Percentiles rank a stretch among this genome's conserved stretches.
phyloP scores from a whole-genome alignment of 2,797 vertebrate species.

The Neosalanx taihuensis region DNA sequence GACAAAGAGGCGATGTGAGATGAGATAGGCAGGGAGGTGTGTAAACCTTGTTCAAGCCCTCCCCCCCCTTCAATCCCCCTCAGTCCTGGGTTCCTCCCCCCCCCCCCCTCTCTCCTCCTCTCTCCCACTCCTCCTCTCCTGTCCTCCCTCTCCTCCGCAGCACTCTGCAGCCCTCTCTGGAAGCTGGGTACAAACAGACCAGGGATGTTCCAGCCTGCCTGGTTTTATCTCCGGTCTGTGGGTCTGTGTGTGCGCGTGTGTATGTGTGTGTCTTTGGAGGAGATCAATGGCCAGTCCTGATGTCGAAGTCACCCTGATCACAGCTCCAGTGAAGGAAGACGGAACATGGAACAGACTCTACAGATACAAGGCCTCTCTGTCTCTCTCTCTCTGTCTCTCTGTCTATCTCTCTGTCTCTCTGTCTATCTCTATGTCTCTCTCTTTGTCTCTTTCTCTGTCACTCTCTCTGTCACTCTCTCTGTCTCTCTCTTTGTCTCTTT shows the following conservation, averaged over 20 bases:
- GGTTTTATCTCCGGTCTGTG: conserved; percentile 31
- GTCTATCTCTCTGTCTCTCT: too few relatives aligned
- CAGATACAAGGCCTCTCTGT: conserved; percentile 2
- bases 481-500: neutral
- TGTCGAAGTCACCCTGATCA: conserved; percentile 66
- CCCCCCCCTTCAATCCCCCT: neutral
- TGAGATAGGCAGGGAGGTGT: conserved; percentile 11
- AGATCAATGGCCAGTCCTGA: conserved; percentile 62
- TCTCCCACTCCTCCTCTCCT: neutral
- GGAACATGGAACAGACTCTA: conserved; percentile 43
- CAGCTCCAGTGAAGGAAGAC: conserved; percentile 58
- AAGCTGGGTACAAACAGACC: conserved; percentile 37
- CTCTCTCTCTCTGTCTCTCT: neutral
- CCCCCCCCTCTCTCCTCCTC: neutral
- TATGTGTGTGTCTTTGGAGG: conserved; percentile 11
- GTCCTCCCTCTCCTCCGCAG: neutral
- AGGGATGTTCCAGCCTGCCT: conserved; percentile 29
- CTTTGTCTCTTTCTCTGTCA: too few relatives aligned
- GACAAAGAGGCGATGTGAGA: conserved; percentile 11
- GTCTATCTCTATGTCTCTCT: too few relatives aligned
- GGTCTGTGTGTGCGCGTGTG: conserved; percentile 34
- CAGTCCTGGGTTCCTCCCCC: neutral
- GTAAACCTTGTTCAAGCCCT: neutral
- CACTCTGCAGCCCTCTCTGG: neutral
- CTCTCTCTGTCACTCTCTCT: too few relatives aligned